Evolutionary conservation across 1,140 invertebrate genomes (phyloP), one percentile per base, ranked within the genome.

Genomic region (Aphidius ervi): DNA sequence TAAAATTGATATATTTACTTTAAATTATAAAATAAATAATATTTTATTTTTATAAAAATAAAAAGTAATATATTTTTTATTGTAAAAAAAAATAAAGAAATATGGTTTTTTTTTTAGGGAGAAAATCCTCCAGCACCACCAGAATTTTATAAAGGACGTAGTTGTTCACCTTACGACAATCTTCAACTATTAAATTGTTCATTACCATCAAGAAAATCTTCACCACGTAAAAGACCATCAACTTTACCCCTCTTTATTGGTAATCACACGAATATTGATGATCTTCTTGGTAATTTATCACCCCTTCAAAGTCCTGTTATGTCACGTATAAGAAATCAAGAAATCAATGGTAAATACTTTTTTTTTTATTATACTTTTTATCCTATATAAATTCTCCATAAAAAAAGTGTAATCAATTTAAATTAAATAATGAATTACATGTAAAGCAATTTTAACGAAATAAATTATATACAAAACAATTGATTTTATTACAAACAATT

Each of bases 231-330:
- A 57, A 40, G 69, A 56, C 64, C 62, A 58, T 66, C 76, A 5
- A 79, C 77, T 46, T 65, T 80, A 41, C 71, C 81, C 63, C 75
- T 87, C 59, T 93, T 90, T 71, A 91, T 93, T 66, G 89, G 90
- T 23, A 83, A 84, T 59, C 86, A 89, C 70, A 89, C 86, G 9
- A 90, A 93, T 73, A 93, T 94, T 59, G 91, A 93, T 69, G 90
- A 93, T 68, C 83, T 93, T 68, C 77, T 94, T 52, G 90, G 90
- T 6, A 81, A 81, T 37, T 62, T 69, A 53, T 66, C 71, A 40
- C 72, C 67, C 23, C 67, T 65, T 20, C 70, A 71, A 7, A 74
- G 68, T 56, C 70, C 73, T 2, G 56, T 69, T 46, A 64, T 68
- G 61, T 71, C 67, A 16, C 69, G 70, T 9, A 54, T 70, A 63